These are phyloP conservation scores for Gorilla gorilla DNA, from an alignment of 2,113 vertebrate species.

Conservation along the genomic window DNA sequence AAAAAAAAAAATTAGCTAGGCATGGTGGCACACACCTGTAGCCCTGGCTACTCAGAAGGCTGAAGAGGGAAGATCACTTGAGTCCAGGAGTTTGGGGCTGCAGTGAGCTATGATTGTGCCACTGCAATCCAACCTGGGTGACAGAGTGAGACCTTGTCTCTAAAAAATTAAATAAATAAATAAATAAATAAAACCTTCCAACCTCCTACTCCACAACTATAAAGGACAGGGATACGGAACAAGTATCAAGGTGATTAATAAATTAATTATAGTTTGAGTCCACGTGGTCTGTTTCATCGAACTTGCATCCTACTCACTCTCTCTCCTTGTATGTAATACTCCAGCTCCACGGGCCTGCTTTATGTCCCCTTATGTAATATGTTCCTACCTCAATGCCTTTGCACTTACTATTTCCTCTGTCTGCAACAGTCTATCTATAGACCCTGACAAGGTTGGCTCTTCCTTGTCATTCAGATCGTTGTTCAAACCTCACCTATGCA, in stretches of 20 bases:
- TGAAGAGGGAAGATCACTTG: too few species aligned
- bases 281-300: neutral
- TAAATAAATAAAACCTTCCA: too few species aligned
- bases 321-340: neutral
- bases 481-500: neutral
- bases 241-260: neutral
- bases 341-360: neutral
- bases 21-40: too few species aligned
- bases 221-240: neutral
- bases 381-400: neutral
- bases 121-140: too few species aligned
- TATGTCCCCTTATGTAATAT: neutral
- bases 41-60: too few species aligned
- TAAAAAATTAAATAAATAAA: too few species aligned
- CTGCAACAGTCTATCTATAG: neutral
- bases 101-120: too few species aligned
- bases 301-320: neutral
- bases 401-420: neutral
- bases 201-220: neutral
- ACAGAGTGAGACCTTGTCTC: too few species aligned
- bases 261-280: neutral
- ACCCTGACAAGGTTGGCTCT: neutral
- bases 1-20: too few species aligned
- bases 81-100: too few species aligned
- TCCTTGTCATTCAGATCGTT: neutral